phyloP scores from a whole-genome alignment of 2,797 vertebrate genomes.

The Acrocephalus scirpaceus region DNA sequence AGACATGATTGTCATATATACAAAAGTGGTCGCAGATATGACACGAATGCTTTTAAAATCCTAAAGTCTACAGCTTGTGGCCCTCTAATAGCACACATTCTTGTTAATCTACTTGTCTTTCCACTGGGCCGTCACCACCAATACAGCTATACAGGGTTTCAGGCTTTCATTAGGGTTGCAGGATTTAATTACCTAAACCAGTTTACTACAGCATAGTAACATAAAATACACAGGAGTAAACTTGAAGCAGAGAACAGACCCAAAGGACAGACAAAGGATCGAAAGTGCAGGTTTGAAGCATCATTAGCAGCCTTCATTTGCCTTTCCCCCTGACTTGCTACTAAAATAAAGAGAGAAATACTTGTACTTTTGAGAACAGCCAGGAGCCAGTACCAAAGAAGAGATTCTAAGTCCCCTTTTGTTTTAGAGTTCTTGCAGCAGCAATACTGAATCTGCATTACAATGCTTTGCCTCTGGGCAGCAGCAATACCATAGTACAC shows the following conservation, averaged over 20 bases:
- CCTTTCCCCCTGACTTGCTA: background rate
- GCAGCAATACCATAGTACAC: slow-evolving; percentile 44
- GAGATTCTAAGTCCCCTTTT: background rate
- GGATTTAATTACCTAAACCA: slow-evolving; percentile 65
- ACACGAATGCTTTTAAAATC: slow-evolving; percentile 37
- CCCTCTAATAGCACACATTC: slow-evolving; percentile 32
- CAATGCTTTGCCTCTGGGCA: slow-evolving; percentile 54
- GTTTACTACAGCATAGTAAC: slow-evolving; percentile 59
- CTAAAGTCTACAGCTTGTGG: background rate
- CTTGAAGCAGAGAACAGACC: background rate
- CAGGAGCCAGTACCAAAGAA: background rate
- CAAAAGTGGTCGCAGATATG: background rate
- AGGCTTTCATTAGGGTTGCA: slow-evolving; percentile 33
- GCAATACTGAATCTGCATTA: slow-evolving; percentile 51
- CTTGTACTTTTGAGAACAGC: background rate
- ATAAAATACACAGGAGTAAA: background rate
- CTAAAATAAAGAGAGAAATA: slow-evolving; percentile 19
- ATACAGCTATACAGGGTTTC: background rate
- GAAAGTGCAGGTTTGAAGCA: slow-evolving; percentile 28
- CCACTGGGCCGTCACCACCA: slow-evolving; percentile 10
- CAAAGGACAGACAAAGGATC: background rate
- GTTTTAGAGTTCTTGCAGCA: slow-evolving; percentile 41
- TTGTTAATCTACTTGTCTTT: slow-evolving; percentile 54
- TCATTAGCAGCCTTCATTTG: background rate
- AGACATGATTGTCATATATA: background rate